Base-by-base conservation (phyloP, 2,797 vertebrate genomes). In the Neoniphon sammara region DNA sequence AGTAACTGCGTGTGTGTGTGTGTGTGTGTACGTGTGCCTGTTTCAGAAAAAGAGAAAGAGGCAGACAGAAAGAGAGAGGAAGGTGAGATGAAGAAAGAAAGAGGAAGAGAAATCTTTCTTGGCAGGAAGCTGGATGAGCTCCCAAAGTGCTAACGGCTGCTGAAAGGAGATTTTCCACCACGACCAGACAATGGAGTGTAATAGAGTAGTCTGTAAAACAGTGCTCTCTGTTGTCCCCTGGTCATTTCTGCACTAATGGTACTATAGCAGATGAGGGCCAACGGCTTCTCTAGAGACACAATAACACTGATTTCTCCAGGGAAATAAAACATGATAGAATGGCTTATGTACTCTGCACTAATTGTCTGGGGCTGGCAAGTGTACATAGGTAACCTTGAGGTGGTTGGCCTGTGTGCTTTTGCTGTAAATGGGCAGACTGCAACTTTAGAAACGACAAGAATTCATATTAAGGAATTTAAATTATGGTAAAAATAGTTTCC, bases 101-200 rank as follows among this genome's bases (percentile, higher is more conserved):
- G 49, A 30, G 57, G 39, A 64, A 54, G 47, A 61, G 65, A 44
- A 27, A 44, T 47, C 6, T 53, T 63, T 7, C 25, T 31, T 46
- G 11, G 52, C 61, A 4, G 36, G 39, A 54, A 49, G 58, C 21
- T 75, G 80, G 36, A 68, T 66, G 70, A 44, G 63, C 71, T 84
- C 82, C 76, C 62, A 72, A 66, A 36, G 50, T 66, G 80, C 75
- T 75, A 68, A 63, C 81, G 77, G 61, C 70, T 59, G 72, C 25
- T 84, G 68, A 85, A 84, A 81, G 84, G 77, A 75, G 47, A 77
- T 78, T 88, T 89, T 79, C 80, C 80, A 77, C 72, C 75, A 80
- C 47, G 1, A 14, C n/a, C 61, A 73, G 66, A 89, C 83, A 86
- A 88, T 47, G 70, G 77, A 77, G 83, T n/a, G 47, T 72, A 84